These are phyloP conservation scores for Pseudolaguvia tuberculata DNA, from an alignment of 2,113 vertebrate genomes.

Conservation along the genomic window DNA sequence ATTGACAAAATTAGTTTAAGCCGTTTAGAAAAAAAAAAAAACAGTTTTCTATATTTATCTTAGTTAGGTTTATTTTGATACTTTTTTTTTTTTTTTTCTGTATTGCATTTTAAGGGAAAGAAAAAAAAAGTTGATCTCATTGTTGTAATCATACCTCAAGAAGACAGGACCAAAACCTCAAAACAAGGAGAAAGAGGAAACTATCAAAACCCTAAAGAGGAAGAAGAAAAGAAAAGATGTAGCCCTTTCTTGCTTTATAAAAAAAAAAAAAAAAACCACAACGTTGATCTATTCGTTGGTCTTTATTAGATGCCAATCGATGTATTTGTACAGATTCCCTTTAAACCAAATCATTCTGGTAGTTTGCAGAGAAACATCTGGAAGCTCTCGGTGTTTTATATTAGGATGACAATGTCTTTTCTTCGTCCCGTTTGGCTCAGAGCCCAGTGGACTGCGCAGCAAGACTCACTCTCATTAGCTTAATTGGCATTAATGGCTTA, in stretches of 20 bases:
- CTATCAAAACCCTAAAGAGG: constrained; percentile 52
- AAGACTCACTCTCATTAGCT: constrained; percentile 23
- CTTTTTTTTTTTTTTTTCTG: constrained; percentile 66
- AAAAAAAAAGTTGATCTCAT: constrained; percentile 71
- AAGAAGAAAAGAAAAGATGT: constrained; percentile 57
- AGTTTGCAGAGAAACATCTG: constrained; percentile 60
- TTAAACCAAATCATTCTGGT: constrained; percentile 65
- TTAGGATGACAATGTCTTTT: neutral
- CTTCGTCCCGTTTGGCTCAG: constrained; percentile 4
- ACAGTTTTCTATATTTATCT: constrained; percentile 85
- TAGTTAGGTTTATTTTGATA: constrained; percentile 85
- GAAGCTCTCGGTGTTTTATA: constrained; percentile 57
- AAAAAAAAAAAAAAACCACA: constrained; percentile 63
- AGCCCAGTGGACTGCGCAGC: constrained; percentile 25
- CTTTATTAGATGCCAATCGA: constrained; percentile 68
- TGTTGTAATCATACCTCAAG: constrained; percentile 76
- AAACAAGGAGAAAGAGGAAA: constrained; percentile 60
- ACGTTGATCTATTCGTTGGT: constrained; percentile 64
- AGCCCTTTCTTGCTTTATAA: constrained; percentile 76
- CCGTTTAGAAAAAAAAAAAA: constrained; percentile 71
- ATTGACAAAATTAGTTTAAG: constrained; percentile 70
- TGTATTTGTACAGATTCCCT: constrained; percentile 64
- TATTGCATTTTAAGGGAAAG: constrained; percentile 80
- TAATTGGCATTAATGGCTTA: constrained; percentile 27
- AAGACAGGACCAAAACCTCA: constrained; percentile 79